Evolutionary conservation across 2,113 vertebrate genomes (phyloP), one percentile per base, ranked within the genome.

Genomic region (Propithecus coquereli): DNA sequence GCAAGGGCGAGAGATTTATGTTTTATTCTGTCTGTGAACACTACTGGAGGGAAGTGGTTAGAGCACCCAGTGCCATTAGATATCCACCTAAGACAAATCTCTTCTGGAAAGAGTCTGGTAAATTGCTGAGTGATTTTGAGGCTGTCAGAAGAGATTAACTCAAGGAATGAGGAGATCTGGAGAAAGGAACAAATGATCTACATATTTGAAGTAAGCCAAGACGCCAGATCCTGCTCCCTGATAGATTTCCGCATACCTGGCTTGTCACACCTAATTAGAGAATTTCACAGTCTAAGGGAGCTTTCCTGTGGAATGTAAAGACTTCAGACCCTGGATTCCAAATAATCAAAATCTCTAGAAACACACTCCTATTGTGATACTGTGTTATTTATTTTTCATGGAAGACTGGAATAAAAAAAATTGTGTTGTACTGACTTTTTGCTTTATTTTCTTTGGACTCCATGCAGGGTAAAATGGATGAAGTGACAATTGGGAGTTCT

Each of bases 361-460:
- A 80, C 59, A 87, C 66, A 82, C 14, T 81, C 52, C 27, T 87
- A 80, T 88, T 93, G 87, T 70, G 96, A 97, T 94, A 95, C 14
- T 3, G 1, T 79, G 57, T 50, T 96, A 70, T 87, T 96, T 91
- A 22, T 68, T 91, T 94, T 97, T 76, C 65, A 59, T 45, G 68
- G 84, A 87, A 85, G 57, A 80, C 16, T 52, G n/a, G 47, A 70
- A 65, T 32, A 32, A 85, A 88, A 81, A 79, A 66, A 57, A 50
- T 71, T 80, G 14, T 47, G 52, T 80, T 81, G 57, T 91, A 1
- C 27, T 63, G 63, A 90, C 95, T 93, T 93, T 87, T 96, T 91
- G 86, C 79, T 83, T 27, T 97, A 22, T 96, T 96, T 95, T 94
- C 32, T 66, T 97, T 97, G 97, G 96, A 92, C 71, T 57, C 40